Conservation (phyloP, 2,888 invertebrate species). For the Scaptomyza tumidula region DNA sequence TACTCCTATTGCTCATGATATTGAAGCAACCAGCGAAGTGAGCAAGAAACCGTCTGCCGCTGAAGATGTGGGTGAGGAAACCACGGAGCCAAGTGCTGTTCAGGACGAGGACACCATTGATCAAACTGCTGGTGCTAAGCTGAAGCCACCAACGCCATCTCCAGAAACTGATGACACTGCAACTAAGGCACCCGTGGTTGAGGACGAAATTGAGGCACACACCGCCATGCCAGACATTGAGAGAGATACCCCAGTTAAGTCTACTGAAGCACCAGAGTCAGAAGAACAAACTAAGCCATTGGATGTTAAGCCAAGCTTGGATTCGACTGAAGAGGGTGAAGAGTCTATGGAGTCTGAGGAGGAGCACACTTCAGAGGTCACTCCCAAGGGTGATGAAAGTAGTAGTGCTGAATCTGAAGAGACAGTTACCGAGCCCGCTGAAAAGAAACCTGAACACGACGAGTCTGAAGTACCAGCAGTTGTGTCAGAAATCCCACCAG, state of each 20-base stretch:
- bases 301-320: slow-evolving; percentile 59
- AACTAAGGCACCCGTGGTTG: slow-evolving; percentile 40
- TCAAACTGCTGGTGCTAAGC: slow-evolving; percentile 42
- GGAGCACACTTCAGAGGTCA: slow-evolving; percentile 56
- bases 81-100: slow-evolving; percentile 51
- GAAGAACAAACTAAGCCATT: slow-evolving; percentile 32
- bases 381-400: slow-evolving; percentile 45
- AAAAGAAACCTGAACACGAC: slow-evolving; percentile 58
- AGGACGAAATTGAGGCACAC: slow-evolving; percentile 34
- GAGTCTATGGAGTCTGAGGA: slow-evolving; percentile 78
- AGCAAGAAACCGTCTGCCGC: slow-evolving; percentile 42
- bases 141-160: slow-evolving; percentile 50
- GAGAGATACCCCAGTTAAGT: slow-evolving; percentile 29
- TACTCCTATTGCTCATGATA: slow-evolving; percentile 52
- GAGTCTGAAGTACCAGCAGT: slow-evolving; percentile 50
- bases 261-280: slow-evolving; percentile 44
- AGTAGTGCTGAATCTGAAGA: slow-evolving; percentile 50
- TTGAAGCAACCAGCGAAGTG: slow-evolving; percentile 44
- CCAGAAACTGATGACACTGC: slow-evolving; percentile 33
- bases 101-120: slow-evolving; percentile 51
- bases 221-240: slow-evolving; percentile 47
- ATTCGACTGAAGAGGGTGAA: slow-evolving; percentile 73
- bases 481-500: slow-evolving; percentile 47
- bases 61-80: slow-evolving; percentile 59
- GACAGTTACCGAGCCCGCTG: slow-evolving; percentile 43